Evolutionary conservation across 2,888 invertebrate genomes (phyloP), one percentile per base, ranked within the genome.

Genomic region (Hyalella azteca): DNA sequence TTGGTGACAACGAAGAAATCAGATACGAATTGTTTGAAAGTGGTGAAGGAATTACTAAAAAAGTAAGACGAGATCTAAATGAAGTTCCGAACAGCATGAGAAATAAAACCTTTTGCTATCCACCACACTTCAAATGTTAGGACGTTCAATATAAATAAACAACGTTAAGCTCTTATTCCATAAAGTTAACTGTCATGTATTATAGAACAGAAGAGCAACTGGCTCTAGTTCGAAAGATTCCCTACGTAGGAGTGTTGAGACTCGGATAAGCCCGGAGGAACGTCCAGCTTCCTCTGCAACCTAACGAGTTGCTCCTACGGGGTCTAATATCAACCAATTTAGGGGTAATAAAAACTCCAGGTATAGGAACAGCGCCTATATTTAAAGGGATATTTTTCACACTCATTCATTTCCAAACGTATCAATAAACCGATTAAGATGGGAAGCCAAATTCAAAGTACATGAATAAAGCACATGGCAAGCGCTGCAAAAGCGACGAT

Each of bases 351-450:
- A 66, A 66, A 26, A 36, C 2, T 2, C 15, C 4, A 32, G 7
- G 19, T 66, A 66, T n/a, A n/a, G 36, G 66, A 66, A 66, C 66
- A 66, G 66, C 66, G 36, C 19, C 66, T 66, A 66, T 66, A 66
- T 66, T 66, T 66, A 66, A 39, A n/a, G 29, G 29, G 66, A 66
- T 66, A 66, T 32, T n/a, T n/a, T 54, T 36, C 66, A 66, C 66
- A 66, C 66, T 32, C 66, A 66, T 66, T 66, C 66, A 36, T 36
- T 32, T 66, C 15, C 66, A 66, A 66, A 66, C 36, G 32, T n/a
- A 66, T 19, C 36, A n/a, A 15, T 66, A 66, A 66, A 19, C 36
- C 32, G 36, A 22, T 54, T 26, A 66, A 66, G 19, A 66, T 11
- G 66, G 66, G 66, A 32, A 29, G 54, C 54, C 54, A 54, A 29